Base-by-base conservation (phyloP, 2,888 invertebrate genomes). In the Sthenelais limicola region DNA sequence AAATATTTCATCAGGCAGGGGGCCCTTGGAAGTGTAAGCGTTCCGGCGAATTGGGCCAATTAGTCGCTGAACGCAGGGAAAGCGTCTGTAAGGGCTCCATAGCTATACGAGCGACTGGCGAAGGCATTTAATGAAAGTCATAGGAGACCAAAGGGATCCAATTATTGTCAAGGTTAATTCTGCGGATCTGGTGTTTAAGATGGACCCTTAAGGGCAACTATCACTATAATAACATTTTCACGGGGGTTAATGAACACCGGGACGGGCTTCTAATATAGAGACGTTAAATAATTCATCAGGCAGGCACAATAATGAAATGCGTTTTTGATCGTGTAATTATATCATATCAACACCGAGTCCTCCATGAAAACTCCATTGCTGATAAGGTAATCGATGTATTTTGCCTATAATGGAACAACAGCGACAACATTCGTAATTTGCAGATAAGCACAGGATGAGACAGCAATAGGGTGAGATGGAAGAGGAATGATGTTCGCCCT, bases 311-410 rank as follows among this genome's bases (percentile, higher is more conserved):
- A 62, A 62, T 62, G 62, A 62, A 62, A 62, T 62, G 62, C 62
- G n/a, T 62, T 62, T 62, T 62, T 62, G 62, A 62, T 62, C 62
- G 21, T 15, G 62, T 62, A 62, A 62, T 62, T 62, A 62, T 24
- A 62, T 62, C 62, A 62, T 18, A 35, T n/a, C 38, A n/a, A 3
- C 38, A 32, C 56, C 38, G 21, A 62, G 43, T 21, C 21, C 38
- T 15, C 62, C 43, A 43, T 62, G 62, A 35, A 62, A 62, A 62
- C 43, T 62, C 38, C 35, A 21, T 24, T 1, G 62, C 21, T 35
- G 62, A 35, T 62, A 35, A 62, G 43, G 62, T 62, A 38, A 62
- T 62, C 62, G 43, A 24, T 62, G 38, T 43, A 24, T 62, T 62
- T 62, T 62, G 62, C 43, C 28, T 24, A n/a, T n/a, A n/a, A n/a